Conservation (phyloP, 1,140 invertebrate genomes). For the Danaus melanippus region DNA sequence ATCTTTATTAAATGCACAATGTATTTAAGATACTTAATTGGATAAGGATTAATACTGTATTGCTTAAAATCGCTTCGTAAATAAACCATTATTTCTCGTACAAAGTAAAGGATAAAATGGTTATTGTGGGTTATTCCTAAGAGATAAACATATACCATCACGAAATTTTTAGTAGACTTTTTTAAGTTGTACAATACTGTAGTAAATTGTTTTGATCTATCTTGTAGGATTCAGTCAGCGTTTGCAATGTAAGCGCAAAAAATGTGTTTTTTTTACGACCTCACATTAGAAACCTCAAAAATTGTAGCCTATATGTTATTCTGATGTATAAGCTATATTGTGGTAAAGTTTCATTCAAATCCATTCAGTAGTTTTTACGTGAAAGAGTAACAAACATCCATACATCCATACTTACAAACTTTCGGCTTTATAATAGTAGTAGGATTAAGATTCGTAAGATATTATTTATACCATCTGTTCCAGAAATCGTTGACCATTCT, state of each 20-base stretch:
- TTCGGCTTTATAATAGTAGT: no score
- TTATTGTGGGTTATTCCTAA: conserved; percentile 9
- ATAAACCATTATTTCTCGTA: conserved; percentile 20
- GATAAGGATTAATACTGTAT: no score
- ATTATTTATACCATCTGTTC: no score
- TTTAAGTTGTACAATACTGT: conserved; percentile 17
- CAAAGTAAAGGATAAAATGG: conserved; percentile 19
- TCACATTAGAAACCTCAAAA: conserved; percentile 14
- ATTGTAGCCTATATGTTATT: conserved; percentile 11
- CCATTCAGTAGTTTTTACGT: no score
- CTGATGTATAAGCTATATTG: no score
- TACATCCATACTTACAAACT: no score
- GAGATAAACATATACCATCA: no score
- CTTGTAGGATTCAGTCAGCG: neutral
- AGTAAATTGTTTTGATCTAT: conserved; percentile 14
- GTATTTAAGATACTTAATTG: conserved; percentile 14
- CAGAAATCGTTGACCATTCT: no score
- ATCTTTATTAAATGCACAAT: conserved; percentile 7
- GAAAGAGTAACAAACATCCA: no score
- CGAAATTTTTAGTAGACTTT: conserved; percentile 1
- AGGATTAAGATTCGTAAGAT: no score
- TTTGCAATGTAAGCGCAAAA: conserved; percentile 16
- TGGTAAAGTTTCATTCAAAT: no score
- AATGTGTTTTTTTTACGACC: conserved; percentile 10
- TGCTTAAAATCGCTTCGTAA: neutral